phyloP scores from a whole-genome alignment of 2,113 vertebrate genomes.

The Rynchops niger region DNA sequence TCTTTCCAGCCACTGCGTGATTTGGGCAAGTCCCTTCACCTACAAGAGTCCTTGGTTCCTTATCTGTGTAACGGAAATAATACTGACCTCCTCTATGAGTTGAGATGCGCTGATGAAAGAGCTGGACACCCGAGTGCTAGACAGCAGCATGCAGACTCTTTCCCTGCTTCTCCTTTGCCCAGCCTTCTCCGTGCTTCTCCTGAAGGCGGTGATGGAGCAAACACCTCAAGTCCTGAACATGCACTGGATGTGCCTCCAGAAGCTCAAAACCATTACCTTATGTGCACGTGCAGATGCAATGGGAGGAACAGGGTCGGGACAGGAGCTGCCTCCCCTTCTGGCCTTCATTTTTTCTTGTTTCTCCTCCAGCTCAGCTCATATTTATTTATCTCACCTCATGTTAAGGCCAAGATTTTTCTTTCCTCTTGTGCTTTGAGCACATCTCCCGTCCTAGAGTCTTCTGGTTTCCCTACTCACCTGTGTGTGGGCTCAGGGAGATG shows the following conservation, averaged over 20 bases:
- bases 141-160: neutral
- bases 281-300: neutral
- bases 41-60: neutral
- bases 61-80: neutral
- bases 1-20: rapidly evolving
- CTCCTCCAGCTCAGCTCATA: neutral
- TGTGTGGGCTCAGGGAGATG: rapidly evolving
- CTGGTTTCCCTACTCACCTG: neutral
- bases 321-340: neutral
- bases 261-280: neutral
- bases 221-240: neutral
- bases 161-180: neutral
- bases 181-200: neutral
- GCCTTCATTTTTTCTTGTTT: neutral
- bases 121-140: neutral
- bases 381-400: rapidly evolving
- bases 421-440: neutral
- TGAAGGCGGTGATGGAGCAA: neutral
- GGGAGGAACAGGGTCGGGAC: neutral
- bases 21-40: neutral
- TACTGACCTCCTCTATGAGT: neutral
- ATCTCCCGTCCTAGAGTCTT: neutral
- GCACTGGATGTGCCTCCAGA: neutral
- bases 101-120: neutral
- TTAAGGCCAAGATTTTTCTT: neutral